phyloP scores from a whole-genome alignment of 2,888 invertebrate species.

The Adelphocoris suturalis region DNA sequence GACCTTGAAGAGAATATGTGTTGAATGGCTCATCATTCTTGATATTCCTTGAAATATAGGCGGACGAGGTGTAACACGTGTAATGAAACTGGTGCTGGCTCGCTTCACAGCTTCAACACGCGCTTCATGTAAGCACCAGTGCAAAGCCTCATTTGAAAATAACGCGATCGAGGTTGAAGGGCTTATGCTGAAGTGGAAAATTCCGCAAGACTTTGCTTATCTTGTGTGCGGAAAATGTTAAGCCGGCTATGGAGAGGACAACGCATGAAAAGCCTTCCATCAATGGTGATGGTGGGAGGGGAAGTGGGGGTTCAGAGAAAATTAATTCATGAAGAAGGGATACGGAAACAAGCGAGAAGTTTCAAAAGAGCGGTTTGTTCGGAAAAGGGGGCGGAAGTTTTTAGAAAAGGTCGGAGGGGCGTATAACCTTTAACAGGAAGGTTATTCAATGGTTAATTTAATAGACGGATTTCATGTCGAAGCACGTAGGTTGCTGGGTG shows the following conservation, averaged over 20 bases:
- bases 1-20: too few species aligned
- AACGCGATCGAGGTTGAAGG: constrained; percentile 30
- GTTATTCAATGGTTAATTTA: constrained; percentile 35
- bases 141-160: constrained; percentile 12
- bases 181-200: neutral
- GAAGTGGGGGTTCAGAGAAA: neutral
- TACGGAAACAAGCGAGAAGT: constrained; percentile 12
- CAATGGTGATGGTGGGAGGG: neutral
- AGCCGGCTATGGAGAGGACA: constrained; percentile 1
- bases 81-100: too few species aligned
- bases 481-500: constrained; percentile 6
- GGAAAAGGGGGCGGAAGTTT: constrained; percentile 30
- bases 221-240: constrained; percentile 17
- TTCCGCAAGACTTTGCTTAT: constrained; percentile 17
- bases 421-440: constrained; percentile 30
- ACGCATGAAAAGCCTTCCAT: constrained; percentile 22
- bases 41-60: too few species aligned
- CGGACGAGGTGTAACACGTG: too few species aligned
- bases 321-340: constrained; percentile 30
- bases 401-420: constrained; percentile 21
- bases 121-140: too few species aligned
- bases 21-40: too few species aligned
- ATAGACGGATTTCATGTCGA: constrained; percentile 25
- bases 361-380: constrained; percentile 32
- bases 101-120: too few species aligned